A percentile compares a stretch with the other conserved stretches of the same genome.
phyloP scores from a whole-genome alignment of 2,113 vertebrate species.

The Lycaon pictus region DNA sequence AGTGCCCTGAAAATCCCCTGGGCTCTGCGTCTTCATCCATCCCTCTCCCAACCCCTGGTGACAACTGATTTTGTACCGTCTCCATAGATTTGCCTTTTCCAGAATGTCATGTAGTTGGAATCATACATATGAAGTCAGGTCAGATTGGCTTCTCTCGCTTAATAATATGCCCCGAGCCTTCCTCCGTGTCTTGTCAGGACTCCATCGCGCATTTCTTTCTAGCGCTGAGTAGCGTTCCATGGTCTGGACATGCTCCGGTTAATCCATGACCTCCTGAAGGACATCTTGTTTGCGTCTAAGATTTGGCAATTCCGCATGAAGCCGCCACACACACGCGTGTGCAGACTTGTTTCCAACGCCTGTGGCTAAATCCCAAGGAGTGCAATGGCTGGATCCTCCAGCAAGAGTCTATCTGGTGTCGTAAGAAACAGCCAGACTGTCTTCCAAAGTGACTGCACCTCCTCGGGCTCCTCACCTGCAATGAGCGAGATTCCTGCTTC shows the following conservation, averaged over 20 bases:
- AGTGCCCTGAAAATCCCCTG: not conserved
- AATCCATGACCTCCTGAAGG: not conserved
- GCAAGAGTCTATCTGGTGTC: not conserved
- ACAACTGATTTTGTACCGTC: not conserved
- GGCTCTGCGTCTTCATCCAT: not conserved
- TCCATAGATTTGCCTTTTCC: not conserved
- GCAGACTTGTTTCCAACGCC: not conserved
- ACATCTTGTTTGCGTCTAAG: not conserved
- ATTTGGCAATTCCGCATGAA: too few relatives aligned
- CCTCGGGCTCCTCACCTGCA: rapidly evolving
- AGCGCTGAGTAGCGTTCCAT: too few relatives aligned
- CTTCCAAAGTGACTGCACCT: not conserved
- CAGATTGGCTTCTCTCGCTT: not conserved
- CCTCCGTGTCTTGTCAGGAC: not conserved
- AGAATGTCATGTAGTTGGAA: not conserved
- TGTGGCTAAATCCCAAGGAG: not conserved
- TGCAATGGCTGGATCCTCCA: not conserved
- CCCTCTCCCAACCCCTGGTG: not conserved
- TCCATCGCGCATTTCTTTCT: not conserved
- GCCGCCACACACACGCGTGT: not conserved
- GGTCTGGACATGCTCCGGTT: not conserved
- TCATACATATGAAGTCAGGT: rapidly evolving
- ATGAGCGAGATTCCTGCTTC: not conserved
- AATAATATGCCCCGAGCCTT: not conserved
- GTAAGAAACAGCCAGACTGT: not conserved